Percentiles rank a stretch among this genome's conserved stretches.
Conservation (phyloP, 2,113 vertebrate species). For the Desmodus rotundus region DNA sequence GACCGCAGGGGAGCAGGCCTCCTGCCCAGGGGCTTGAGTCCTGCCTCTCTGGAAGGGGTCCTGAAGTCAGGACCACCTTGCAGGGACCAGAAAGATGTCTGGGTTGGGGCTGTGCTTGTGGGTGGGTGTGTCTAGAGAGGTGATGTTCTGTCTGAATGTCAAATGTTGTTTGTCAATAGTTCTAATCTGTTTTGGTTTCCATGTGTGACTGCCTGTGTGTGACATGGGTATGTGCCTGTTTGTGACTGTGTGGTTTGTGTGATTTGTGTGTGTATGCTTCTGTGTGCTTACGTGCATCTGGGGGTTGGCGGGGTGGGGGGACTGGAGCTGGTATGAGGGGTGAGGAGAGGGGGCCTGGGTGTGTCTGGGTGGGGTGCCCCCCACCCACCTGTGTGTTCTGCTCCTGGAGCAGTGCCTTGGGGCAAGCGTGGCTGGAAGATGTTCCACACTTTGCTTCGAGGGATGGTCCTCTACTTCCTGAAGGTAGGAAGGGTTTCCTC, state of each 20-base stretch:
- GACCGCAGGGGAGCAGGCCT: not conserved
- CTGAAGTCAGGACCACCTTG: accelerated
- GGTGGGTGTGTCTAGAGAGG: not conserved
- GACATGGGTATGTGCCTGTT: not conserved
- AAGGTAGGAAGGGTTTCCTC: conserved; percentile 80
- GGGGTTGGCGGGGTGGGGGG: not conserved
- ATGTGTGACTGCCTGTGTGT: accelerated
- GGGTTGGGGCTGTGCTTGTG: not conserved
- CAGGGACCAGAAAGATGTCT: not conserved
- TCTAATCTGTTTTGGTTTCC: not conserved
- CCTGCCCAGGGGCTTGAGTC: not conserved
- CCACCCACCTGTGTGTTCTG: not conserved
- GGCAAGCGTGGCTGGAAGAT: conserved; percentile 93
- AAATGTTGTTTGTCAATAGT: not conserved
- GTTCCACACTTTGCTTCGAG: conserved; percentile 88
- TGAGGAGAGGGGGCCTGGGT: not conserved
- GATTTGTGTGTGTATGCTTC: not conserved
- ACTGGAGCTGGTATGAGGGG: not conserved
- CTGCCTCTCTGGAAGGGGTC: not conserved
- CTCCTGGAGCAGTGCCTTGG: conserved; percentile 86
- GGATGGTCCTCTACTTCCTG: conserved; percentile 90
- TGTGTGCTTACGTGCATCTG: accelerated
- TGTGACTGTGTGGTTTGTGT: not conserved
- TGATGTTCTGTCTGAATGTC: not conserved
- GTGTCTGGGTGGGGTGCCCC: not conserved